phyloP scores from a whole-genome alignment of 30 jellyfish, hydroid and myxozoan genomes.

The Cassiopea xamachana region DNA sequence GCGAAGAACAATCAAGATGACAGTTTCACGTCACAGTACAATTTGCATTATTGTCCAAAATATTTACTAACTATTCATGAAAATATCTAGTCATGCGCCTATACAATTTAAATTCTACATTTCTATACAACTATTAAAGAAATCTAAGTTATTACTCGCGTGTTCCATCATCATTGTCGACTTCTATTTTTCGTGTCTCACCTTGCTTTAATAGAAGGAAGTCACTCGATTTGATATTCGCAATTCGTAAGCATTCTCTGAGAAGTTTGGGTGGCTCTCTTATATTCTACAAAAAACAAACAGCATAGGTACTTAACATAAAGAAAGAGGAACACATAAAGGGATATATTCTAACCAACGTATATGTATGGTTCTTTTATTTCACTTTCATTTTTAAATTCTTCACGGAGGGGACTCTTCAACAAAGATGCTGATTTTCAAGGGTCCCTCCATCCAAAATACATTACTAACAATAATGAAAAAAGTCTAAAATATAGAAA shows the following conservation, averaged over 20 bases:
- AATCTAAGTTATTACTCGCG: background rate
- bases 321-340: background rate
- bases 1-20: too few species aligned
- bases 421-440: too few species aligned
- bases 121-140: background rate
- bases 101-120: too few species aligned
- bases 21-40: background rate
- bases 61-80: background rate
- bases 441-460: too few species aligned
- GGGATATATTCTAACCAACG: background rate
- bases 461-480: too few species aligned
- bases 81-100: too few species aligned
- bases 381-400: too few species aligned
- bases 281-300: background rate
- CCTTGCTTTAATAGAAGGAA: slow-evolving; percentile 19
- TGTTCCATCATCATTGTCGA: too few species aligned
- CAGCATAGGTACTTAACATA: background rate
- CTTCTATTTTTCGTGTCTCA: slow-evolving; percentile 5
- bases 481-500: too few species aligned
- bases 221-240: background rate
- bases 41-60: too few species aligned
- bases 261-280: slow-evolving; percentile 44
- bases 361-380: too few species aligned
- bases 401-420: too few species aligned
- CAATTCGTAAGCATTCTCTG: slow-evolving; percentile 4